A percentile compares a stretch with the other conserved stretches of the same genome.
Conservation (phyloP, 2,888 invertebrate genomes). For the Bhutanitis thaidina region DNA sequence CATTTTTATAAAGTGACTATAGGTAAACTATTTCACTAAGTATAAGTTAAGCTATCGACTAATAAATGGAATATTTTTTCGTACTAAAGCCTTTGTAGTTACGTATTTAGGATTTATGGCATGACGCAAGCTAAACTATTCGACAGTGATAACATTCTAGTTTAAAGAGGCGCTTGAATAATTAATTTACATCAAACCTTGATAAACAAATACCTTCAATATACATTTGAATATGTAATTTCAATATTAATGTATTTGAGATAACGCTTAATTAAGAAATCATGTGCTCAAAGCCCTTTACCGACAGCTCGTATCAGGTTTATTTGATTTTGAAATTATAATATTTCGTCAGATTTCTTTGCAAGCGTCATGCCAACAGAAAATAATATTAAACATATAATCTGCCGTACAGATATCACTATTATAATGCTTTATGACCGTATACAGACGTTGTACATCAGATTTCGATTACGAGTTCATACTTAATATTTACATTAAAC, state of each 20-base stretch:
- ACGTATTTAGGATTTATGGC: constrained; percentile 66
- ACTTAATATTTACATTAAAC: constrained; percentile 54
- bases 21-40: constrained; percentile 74
- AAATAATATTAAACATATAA: constrained; percentile 25
- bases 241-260: constrained; percentile 3
- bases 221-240: constrained; percentile 8
- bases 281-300: neutral
- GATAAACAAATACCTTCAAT: constrained; percentile 2
- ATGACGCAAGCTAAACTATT: constrained; percentile 35
- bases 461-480: constrained; percentile 65
- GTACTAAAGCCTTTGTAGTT: constrained; percentile 75
- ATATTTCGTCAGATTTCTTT: neutral
- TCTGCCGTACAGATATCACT: constrained; percentile 48
- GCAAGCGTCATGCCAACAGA: constrained; percentile 25
- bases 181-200: constrained; percentile 5
- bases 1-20: constrained; percentile 73
- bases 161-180: neutral
- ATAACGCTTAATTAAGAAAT: neutral
- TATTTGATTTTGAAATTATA: neutral
- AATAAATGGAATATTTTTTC: constrained; percentile 74
- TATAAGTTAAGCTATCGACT: constrained; percentile 78
- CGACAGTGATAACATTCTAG: constrained; percentile 6
- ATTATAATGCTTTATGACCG: constrained; percentile 62
- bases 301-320: neutral
- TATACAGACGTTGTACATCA: constrained; percentile 79